Conservation (phyloP, 1,140 invertebrate genomes). For the Sinonovacula constricta region DNA sequence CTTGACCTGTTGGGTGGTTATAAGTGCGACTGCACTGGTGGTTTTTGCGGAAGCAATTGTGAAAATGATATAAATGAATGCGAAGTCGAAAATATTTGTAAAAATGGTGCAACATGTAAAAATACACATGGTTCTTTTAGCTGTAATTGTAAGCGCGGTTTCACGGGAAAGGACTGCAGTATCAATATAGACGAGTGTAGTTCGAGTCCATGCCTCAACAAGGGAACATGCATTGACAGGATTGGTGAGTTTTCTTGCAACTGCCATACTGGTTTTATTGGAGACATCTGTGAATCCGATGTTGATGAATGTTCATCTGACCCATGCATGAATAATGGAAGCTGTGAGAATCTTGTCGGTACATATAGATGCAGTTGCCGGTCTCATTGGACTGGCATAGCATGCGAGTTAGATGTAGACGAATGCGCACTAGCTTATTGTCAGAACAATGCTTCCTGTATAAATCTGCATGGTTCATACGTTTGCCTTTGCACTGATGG, state of each 20-base stretch:
- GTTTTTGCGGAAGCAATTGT: slow-evolving; percentile 6
- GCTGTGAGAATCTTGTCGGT: slow-evolving; percentile 97
- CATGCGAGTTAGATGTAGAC: slow-evolving; percentile 86
- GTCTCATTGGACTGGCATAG: slow-evolving; percentile 89
- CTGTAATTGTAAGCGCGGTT: slow-evolving; percentile 89
- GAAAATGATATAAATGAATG: slow-evolving; percentile 15
- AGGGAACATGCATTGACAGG: slow-evolving; percentile 88
- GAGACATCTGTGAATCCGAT: slow-evolving; percentile 88
- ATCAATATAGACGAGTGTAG: slow-evolving; percentile 17
- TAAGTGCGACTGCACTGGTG: background rate
- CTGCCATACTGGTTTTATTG: slow-evolving; percentile 92
- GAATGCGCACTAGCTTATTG: slow-evolving; percentile 45
- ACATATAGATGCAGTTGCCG: slow-evolving; percentile 94
- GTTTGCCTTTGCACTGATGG: slow-evolving; percentile 36
- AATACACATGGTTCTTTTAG: slow-evolving; percentile 13
- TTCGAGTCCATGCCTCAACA: slow-evolving; percentile 84
- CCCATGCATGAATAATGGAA: slow-evolving; percentile 92
- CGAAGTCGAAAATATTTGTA: background rate
- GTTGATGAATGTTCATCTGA: slow-evolving; percentile 56
- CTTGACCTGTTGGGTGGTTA: slow-evolving; percentile 7
- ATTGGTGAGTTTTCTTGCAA: slow-evolving; percentile 76
- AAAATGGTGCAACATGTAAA: slow-evolving; percentile 25
- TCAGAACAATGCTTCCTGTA: slow-evolving; percentile 36
- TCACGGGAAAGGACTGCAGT: slow-evolving; percentile 10
- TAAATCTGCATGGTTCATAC: slow-evolving; percentile 31